Percentiles rank a stretch among this genome's conserved stretches.
Conservation (phyloP, 1,140 invertebrate species). For the Pinna nobilis region DNA sequence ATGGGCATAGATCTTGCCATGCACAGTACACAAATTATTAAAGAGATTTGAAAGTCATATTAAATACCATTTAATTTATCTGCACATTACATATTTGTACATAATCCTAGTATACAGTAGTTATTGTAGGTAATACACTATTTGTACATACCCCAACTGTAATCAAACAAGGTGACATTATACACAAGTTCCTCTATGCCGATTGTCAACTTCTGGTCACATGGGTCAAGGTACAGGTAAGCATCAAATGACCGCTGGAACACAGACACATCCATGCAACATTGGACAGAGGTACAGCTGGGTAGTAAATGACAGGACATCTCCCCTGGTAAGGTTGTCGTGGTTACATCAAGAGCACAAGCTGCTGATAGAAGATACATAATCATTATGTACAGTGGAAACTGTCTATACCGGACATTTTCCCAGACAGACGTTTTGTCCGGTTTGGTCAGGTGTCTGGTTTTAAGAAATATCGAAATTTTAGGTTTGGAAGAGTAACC, state of each 20-base stretch:
- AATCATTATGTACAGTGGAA: conserved; percentile 3
- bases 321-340: not conserved
- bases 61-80: no score
- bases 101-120: not conserved
- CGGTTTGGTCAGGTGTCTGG: no score
- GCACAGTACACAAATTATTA: no score
- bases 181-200: conserved; percentile 30
- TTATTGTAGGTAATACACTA: not conserved
- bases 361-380: not conserved
- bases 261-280: conserved; percentile 17
- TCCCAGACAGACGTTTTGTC: no score
- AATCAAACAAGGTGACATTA: not conserved
- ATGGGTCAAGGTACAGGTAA: conserved; percentile 24
- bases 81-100: not conserved
- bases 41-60: no score
- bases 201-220: conserved; percentile 19
- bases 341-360: not conserved
- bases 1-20: no score
- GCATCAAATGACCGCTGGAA: conserved; percentile 25
- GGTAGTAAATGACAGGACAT: conserved; percentile 22
- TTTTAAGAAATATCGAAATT: no score
- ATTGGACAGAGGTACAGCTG: conserved; percentile 22
- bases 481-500: no score
- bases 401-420: no score
- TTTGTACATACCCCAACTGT: not conserved